Percentiles rank a stretch among this genome's conserved stretches.
These are phyloP conservation scores for Pristionchus maxplancki DNA, from an alignment of 2,888 invertebrate genomes.

Conservation along the genomic window DNA sequence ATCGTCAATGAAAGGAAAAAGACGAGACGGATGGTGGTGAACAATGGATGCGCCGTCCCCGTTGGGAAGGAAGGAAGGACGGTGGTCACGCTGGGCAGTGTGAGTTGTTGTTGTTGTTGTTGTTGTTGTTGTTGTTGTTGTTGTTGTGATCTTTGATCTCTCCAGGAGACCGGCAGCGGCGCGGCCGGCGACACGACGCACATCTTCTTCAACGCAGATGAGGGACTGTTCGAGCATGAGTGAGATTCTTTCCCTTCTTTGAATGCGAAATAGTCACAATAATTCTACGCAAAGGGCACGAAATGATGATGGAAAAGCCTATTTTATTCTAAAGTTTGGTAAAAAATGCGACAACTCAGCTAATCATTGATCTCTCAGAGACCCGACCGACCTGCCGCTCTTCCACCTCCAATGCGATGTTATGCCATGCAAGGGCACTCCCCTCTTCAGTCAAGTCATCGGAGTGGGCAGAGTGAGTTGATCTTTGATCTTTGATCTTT, in stretches of 20 bases:
- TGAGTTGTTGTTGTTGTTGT: background rate
- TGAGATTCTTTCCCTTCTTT: too few relatives aligned
- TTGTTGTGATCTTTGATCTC: background rate
- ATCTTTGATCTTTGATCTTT: constrained; percentile 3
- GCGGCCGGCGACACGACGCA: background rate
- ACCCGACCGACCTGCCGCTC: background rate
- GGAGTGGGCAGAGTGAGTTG: background rate
- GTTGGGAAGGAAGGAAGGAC: too few relatives aligned
- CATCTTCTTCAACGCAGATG: background rate
- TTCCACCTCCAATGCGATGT: background rate
- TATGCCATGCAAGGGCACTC: background rate
- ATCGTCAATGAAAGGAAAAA: background rate
- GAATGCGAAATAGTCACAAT: too few relatives aligned
- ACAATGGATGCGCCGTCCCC: background rate
- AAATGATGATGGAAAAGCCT: too few relatives aligned
- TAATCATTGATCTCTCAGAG: constrained; percentile 10
- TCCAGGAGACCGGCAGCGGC: background rate
- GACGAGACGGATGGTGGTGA: background rate
- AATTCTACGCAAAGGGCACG: too few relatives aligned
- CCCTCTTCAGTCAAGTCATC: background rate
- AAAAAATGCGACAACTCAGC: too few relatives aligned
- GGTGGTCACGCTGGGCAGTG: too few relatives aligned
- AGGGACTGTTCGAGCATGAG: background rate
- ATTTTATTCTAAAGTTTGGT: too few relatives aligned
- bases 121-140: background rate